Evolutionary conservation across 2,113 vertebrate species (phyloP).

Genomic region (Pelobates fuscus): DNA sequence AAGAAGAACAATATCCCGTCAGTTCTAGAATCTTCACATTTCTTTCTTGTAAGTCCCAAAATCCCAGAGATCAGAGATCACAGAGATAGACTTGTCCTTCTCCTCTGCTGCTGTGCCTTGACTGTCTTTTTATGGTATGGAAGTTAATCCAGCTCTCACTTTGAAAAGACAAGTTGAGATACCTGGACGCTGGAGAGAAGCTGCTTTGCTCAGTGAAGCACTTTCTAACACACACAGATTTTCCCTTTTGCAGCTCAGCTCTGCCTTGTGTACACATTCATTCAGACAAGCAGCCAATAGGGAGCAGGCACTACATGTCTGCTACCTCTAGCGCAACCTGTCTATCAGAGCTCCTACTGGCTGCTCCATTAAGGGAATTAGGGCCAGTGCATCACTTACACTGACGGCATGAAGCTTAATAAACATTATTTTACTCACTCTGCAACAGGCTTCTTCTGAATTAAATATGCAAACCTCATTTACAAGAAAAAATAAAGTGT

Average conservation of each 20-base stretch:
- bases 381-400: too few species aligned
- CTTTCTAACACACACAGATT: conserved; percentile 17
- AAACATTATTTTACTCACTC: too few species aligned
- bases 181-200: conserved; percentile 18
- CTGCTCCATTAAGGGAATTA: too few species aligned
- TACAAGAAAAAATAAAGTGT: too few species aligned
- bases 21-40: background rate
- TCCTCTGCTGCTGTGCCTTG: background rate
- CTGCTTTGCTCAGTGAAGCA: conserved; percentile 7
- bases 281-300: conserved; percentile 29
- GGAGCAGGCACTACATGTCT: background rate
- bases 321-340: background rate
- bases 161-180: background rate
- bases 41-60: background rate
- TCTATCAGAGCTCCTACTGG: background rate
- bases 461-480: too few species aligned
- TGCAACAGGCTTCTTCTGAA: too few species aligned
- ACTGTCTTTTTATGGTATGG: background rate
- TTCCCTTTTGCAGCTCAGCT: conserved; percentile 28
- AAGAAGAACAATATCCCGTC: background rate
- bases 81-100: too few species aligned
- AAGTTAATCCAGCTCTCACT: conserved; percentile 23
- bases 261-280: conserved; percentile 49
- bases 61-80: too few species aligned
- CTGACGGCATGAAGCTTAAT: too few species aligned